Percentiles rank a stretch among this genome's conserved stretches.
These are phyloP conservation scores for Cydia splendana DNA, from an alignment of 1,140 invertebrate species.

Conservation along the genomic window DNA sequence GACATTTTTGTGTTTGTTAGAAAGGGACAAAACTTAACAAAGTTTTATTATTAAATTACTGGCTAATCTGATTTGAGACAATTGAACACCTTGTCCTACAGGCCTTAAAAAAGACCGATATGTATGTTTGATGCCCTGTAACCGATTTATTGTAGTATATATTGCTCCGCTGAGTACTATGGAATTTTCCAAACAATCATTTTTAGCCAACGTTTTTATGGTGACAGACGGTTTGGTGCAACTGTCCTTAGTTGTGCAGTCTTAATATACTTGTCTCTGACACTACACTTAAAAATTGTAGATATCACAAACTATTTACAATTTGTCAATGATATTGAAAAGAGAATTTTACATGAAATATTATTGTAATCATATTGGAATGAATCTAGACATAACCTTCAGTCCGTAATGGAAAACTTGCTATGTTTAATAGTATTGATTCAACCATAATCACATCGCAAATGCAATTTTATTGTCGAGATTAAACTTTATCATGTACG, in stretches of 20 bases:
- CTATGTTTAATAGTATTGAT: not conserved
- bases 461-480: not conserved
- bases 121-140: too few relatives aligned
- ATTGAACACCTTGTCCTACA: too few relatives aligned
- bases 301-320: slow-evolving; percentile 6
- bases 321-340: not conserved
- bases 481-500: not conserved
- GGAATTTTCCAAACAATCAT: too few relatives aligned
- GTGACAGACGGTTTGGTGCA: too few relatives aligned
- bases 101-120: too few relatives aligned
- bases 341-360: not conserved
- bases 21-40: too few relatives aligned
- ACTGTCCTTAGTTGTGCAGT: not conserved
- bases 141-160: too few relatives aligned
- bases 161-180: too few relatives aligned
- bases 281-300: slow-evolving; percentile 2
- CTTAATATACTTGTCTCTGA: not conserved
- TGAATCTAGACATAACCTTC: not conserved
- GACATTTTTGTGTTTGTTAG: too few relatives aligned
- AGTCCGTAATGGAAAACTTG: slow-evolving; percentile 2
- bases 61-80: too few relatives aligned
- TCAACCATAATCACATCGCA: not conserved
- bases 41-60: too few relatives aligned
- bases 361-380: not conserved
- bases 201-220: too few relatives aligned